Evolutionary conservation across 2,113 vertebrate species (phyloP), one percentile per base, ranked within the genome.

Genomic region (Alosa alosa): DNA sequence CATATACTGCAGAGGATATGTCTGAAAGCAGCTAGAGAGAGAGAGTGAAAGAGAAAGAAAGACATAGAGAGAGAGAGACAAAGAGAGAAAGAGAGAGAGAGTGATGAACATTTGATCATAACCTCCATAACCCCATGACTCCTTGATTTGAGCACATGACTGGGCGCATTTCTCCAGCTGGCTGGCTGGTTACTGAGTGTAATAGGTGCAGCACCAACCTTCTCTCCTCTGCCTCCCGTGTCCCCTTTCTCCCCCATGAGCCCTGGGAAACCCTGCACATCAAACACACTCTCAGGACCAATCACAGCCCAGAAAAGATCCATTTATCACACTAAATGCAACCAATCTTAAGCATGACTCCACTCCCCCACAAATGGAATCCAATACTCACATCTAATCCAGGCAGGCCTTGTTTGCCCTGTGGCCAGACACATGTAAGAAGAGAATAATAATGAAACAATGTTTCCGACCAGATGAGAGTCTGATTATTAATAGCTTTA

Each of bases 351-450:
- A 85, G 68, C 36, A 82, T 55, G 9, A 7, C 57, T 4, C 41
- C 41, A 2, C 41, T 4, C 41, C 41, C 41, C 45, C 4, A 82
- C n/a, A 78, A 83, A 84, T 15, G 25, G 85, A 55, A 6, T 18
- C 2, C 86, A 1, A 88, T 93, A 97, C 98, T 98, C 91, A 99
- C 97, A 89, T 99, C 98, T 85, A 99, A 88, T 94, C 98, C 98
- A 78, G 97, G 96, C 91, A 99, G 97, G 7, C 98, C 98, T 0
- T 95, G 93, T 92, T 95, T 96, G 85, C 98, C 98, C 98, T 99
- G 46, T 25, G 18, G 57, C 81, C 11, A 57, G 20, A 8, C 31
- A 68, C n/a, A 22, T 60, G 72, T 68, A 68, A 52, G 39, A 72
- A 31, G 11, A 90, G 78, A 88, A 78, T 39, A 78, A 17, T 39